A percentile compares a stretch with the other conserved stretches of the same genome.
Evolutionary conservation across 1,140 invertebrate species (phyloP).

Genomic region (Drosophila bocki): DNA sequence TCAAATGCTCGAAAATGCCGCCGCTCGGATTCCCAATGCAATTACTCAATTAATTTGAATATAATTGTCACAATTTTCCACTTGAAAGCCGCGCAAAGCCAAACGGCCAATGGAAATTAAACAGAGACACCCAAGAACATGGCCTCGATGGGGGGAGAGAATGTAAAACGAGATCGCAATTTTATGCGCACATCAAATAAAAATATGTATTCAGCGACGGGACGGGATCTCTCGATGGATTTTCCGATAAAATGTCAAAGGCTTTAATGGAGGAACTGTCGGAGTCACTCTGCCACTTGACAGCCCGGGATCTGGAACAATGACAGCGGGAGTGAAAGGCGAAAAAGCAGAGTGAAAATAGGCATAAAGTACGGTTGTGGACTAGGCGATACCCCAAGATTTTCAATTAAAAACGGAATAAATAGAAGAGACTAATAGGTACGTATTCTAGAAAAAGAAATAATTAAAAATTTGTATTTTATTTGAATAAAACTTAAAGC

Average conservation of each 20-base stretch:
- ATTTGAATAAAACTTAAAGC: not conserved
- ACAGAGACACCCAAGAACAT: slow-evolving; percentile 54
- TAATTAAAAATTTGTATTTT: not conserved
- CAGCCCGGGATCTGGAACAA: slow-evolving; percentile 48
- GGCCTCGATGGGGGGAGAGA: slow-evolving; percentile 9
- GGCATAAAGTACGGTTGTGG: not conserved
- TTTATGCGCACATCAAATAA: slow-evolving; percentile 76
- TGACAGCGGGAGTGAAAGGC: slow-evolving; percentile 53
- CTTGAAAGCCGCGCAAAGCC: slow-evolving; percentile 66
- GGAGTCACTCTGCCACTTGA: slow-evolving; percentile 54
- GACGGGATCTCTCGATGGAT: slow-evolving; percentile 41
- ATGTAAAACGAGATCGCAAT: slow-evolving; percentile 68
- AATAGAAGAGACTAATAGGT: not conserved
- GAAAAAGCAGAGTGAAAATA: slow-evolving; percentile 24
- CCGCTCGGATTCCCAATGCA: slow-evolving; percentile 61
- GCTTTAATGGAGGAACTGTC: slow-evolving; percentile 58
- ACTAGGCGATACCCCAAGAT: not conserved
- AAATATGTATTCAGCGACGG: slow-evolving; percentile 51
- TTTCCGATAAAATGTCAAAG: slow-evolving; percentile 80
- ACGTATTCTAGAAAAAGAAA: not conserved
- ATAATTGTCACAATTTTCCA: slow-evolving; percentile 83
- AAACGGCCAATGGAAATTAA: slow-evolving; percentile 60
- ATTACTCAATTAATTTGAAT: slow-evolving; percentile 84
- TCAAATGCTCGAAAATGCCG: slow-evolving; percentile 66
- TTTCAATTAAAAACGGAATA: not conserved